These are phyloP conservation scores for Chloromyia formosa DNA, from an alignment of 2,888 invertebrate species.

Conservation along the genomic window DNA sequence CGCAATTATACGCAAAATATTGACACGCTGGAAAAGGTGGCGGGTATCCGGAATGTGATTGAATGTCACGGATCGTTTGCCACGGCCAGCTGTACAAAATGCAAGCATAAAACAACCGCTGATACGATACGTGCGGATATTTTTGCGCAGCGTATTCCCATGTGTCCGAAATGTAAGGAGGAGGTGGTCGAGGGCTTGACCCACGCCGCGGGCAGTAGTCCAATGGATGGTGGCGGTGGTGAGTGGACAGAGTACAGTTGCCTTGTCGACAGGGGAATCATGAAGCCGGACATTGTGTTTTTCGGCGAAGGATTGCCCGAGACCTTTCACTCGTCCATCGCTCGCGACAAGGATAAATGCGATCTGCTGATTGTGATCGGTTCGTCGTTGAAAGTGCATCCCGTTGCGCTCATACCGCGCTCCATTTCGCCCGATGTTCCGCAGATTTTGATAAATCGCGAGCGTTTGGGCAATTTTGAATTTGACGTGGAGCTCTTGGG, in stretches of 20 bases:
- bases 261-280: conserved; percentile 68
- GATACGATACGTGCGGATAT: conserved; percentile 80
- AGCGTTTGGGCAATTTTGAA: conserved; percentile 79
- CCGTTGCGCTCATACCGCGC: conserved; percentile 88
- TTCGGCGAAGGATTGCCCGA: conserved; percentile 92
- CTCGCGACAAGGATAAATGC: conserved; percentile 80
- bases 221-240: background rate
- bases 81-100: conserved; percentile 85
- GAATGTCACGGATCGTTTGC: conserved; percentile 94
- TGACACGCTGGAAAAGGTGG: conserved; percentile 88
- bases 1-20: conserved; percentile 94
- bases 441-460: conserved; percentile 89
- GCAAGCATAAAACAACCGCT: conserved; percentile 76
- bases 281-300: conserved; percentile 95
- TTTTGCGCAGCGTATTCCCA: conserved; percentile 74
- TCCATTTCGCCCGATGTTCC: conserved; percentile 81
- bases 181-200: background rate
- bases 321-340: conserved; percentile 85
- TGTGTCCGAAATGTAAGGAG: conserved; percentile 69
- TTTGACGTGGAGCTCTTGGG: conserved; percentile 90
- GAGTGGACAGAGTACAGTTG: background rate
- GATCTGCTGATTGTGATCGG: conserved; percentile 91
- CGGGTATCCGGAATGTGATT: conserved; percentile 82
- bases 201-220: too few relatives aligned
- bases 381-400: conserved; percentile 87